Conservation (phyloP, 2,888 invertebrate genomes). For the Bombylius discolor region DNA sequence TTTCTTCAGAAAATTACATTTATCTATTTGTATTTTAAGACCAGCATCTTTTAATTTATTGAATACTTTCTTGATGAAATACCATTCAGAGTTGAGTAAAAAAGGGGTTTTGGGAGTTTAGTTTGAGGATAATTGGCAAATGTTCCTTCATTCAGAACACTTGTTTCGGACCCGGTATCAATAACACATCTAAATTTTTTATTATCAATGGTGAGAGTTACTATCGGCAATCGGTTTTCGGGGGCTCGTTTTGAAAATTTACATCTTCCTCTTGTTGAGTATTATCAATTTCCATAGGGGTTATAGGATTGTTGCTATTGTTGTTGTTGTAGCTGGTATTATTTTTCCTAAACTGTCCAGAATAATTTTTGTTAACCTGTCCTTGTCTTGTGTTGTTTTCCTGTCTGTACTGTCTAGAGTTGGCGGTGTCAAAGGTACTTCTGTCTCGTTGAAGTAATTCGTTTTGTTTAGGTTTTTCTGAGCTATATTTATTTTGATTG, state of each 20-base stretch:
- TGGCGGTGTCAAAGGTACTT: neutral
- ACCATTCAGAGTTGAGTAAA: neutral
- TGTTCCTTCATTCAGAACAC: neutral
- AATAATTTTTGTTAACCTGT: neutral
- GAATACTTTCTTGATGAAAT: neutral
- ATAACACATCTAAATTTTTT: neutral
- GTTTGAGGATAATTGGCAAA: neutral
- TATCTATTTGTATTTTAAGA: too few species aligned
- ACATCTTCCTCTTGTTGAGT: neutral
- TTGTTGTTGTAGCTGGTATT: neutral
- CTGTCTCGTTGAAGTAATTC: neutral
- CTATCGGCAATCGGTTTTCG: neutral
- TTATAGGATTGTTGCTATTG: too few species aligned
- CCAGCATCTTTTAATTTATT: too few species aligned
- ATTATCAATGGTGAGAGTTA: neutral
- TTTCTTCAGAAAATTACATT: too few species aligned
- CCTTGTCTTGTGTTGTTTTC: neutral
- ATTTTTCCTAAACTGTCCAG: neutral
- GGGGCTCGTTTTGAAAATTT: neutral
- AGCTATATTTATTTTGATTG: neutral
- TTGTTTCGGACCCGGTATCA: neutral
- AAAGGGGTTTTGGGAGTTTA: neutral
- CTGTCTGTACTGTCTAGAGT: neutral
- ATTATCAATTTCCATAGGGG: neutral
- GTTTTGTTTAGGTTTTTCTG: neutral